Conservation (phyloP, 2,888 invertebrate genomes). For the Pristionchus japonicus region DNA sequence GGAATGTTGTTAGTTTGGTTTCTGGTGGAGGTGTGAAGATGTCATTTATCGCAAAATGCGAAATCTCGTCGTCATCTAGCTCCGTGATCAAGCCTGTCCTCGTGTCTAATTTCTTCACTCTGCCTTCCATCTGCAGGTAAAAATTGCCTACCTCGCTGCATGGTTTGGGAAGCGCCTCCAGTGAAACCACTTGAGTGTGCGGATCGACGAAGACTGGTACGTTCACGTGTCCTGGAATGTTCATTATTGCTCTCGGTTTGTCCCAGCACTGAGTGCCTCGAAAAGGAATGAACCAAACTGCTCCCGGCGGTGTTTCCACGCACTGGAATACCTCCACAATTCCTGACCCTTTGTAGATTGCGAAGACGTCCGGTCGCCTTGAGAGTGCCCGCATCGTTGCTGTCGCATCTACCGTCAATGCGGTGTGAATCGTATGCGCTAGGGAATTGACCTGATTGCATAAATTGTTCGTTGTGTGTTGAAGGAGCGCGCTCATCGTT, state of each 20-base stretch:
- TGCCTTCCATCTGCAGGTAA: not conserved
- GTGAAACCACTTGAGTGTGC: not conserved
- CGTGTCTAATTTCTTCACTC: not conserved
- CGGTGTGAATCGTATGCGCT: not conserved
- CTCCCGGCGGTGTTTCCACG: not conserved
- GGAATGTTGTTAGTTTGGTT: not conserved
- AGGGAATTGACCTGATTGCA: not conserved
- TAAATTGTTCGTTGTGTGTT: not conserved
- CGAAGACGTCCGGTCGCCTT: not conserved
- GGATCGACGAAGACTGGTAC: not conserved
- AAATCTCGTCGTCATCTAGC: not conserved
- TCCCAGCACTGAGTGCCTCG: not conserved
- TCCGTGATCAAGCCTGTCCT: not conserved
- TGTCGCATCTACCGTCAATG: not conserved
- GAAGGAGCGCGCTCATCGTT: not conserved
- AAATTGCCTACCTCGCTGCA: not conserved
- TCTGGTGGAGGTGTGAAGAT: not conserved
- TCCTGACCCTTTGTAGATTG: not conserved
- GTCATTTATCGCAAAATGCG: not conserved
- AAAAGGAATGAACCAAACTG: not conserved
- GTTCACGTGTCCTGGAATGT: not conserved
- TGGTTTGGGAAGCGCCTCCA: not conserved
- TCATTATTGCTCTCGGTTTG: not conserved
- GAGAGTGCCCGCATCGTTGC: not conserved
- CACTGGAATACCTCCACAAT: not conserved